Percentiles rank a stretch among this genome's conserved stretches.
Evolutionary conservation across 2,113 vertebrate species (phyloP).

Genomic region (mouse (Mus musculus)): GRCm39 chr7:37991001-37991500

Average conservation of each 20-base stretch:
- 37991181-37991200: too few relatives aligned
- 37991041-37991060: background rate
- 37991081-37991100: too few relatives aligned
- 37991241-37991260: background rate
- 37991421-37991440: background rate
- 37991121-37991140: too few relatives aligned
- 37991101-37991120: too few relatives aligned
- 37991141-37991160: too few relatives aligned
- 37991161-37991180: too few relatives aligned
- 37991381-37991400: background rate
- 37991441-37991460: background rate
- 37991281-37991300: background rate
- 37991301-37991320: background rate
- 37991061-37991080: too few relatives aligned
- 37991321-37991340: background rate
- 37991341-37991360: background rate
- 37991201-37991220: background rate
- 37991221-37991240: background rate
- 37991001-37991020: background rate
- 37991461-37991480: background rate
- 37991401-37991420: background rate
- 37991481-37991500: background rate
- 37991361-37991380: background rate
- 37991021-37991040: background rate
- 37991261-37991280: background rate